These are phyloP conservation scores for Calypte anna DNA, from an alignment of 2,113 vertebrate species.

Conservation along the genomic window DNA sequence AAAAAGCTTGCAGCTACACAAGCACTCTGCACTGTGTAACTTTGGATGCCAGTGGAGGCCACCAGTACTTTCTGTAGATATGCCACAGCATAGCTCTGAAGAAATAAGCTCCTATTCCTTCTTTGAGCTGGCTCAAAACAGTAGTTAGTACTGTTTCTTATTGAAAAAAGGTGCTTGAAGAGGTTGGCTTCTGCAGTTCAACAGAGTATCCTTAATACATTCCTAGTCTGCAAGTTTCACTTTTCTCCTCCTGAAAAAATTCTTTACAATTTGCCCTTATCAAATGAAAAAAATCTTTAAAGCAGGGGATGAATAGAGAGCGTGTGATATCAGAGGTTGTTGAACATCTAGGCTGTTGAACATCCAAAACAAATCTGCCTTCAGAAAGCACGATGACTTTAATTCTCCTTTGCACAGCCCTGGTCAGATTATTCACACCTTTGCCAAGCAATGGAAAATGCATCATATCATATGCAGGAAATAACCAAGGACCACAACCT, in stretches of 20 bases:
- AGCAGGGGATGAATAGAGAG: neutral
- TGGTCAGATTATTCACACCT: accelerated
- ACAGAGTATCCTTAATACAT: no score
- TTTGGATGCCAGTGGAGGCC: neutral
- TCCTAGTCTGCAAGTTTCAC: neutral
- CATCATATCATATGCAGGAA: accelerated
- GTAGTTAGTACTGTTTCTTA: neutral
- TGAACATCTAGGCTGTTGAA: neutral
- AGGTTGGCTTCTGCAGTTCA: neutral
- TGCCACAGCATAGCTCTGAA: neutral
- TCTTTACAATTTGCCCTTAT: neutral
- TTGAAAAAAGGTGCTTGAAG: neutral
- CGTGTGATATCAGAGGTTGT: neutral
- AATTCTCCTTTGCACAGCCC: neutral
- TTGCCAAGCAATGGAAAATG: neutral
- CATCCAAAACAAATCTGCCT: neutral
- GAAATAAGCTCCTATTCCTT: neutral
- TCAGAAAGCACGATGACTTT: neutral
- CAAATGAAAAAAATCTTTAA: neutral
- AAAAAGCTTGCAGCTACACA: neutral
- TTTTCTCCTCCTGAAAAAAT: neutral
- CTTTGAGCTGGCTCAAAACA: neutral
- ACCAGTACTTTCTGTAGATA: neutral
- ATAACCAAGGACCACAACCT: neutral
- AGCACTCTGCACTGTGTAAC: neutral